Conservation (phyloP, 2,797 vertebrate genomes). For the Phoebastria nigripes region DNA sequence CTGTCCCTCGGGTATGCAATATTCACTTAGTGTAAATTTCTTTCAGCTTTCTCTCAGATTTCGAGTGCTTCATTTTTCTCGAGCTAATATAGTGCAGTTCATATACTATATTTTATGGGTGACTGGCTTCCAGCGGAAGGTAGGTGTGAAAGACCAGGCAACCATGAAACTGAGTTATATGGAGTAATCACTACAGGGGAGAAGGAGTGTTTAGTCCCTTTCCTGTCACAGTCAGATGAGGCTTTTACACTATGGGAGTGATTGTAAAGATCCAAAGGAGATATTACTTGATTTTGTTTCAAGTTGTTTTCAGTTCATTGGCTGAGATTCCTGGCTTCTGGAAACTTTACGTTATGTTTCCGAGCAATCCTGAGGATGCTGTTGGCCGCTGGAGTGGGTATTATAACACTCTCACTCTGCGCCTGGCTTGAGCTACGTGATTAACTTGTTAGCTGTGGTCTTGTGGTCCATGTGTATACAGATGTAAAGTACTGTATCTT, state of each 20-base stretch:
- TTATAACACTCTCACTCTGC: not conserved
- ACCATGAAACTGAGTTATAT: slow-evolving; percentile 31
- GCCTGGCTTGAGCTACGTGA: not conserved
- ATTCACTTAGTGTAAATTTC: slow-evolving; percentile 48
- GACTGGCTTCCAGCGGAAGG: slow-evolving; percentile 37
- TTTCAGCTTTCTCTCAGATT: slow-evolving; percentile 41
- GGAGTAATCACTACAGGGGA: not conserved
- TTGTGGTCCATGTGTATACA: not conserved
- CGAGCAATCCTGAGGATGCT: not conserved
- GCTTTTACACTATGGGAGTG: not conserved
- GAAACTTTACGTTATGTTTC: not conserved
- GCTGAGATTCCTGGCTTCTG: not conserved
- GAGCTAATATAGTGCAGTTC: slow-evolving; percentile 44
- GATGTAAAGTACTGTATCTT: not conserved
- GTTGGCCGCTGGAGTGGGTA: not conserved
- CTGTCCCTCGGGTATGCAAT: not conserved
- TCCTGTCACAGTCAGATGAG: not conserved
- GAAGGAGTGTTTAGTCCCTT: not conserved
- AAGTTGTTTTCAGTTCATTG: not conserved
- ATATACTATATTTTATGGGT: slow-evolving; percentile 28
- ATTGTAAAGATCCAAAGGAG: not conserved
- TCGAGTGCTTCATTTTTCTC: slow-evolving; percentile 41
- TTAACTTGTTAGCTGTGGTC: not conserved
- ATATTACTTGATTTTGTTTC: not conserved
- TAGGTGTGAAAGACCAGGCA: slow-evolving; percentile 41